Conservation (phyloP, 64 coral and sea anemone genomes). For the Trachythela sp. region DNA sequence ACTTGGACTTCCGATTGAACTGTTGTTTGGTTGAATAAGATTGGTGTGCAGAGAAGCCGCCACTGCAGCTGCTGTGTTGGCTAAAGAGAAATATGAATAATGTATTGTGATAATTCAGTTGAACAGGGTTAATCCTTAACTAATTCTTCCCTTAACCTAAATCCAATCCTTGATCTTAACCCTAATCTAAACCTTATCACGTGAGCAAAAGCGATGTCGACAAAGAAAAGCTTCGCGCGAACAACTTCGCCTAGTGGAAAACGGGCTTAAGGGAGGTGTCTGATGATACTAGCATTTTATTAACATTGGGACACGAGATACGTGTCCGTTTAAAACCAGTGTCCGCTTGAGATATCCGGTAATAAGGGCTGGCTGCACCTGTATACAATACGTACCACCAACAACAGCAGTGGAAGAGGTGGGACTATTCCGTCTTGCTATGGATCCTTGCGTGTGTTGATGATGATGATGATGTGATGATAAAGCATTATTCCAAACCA, state of each 20-base stretch:
- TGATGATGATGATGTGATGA: slow-evolving; percentile 30
- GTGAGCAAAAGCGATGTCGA: too few relatives aligned
- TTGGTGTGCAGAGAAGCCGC: slow-evolving; percentile 83
- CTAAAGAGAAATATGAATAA: slow-evolving; percentile 18
- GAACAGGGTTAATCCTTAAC: background rate
- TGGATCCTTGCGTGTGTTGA: background rate
- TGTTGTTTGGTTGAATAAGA: slow-evolving; percentile 46
- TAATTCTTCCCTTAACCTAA: background rate
- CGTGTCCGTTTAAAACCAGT: too few relatives aligned
- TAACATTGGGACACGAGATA: too few relatives aligned
- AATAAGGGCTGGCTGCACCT: too few relatives aligned
- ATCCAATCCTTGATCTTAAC: background rate
- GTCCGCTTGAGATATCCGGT: too few relatives aligned
- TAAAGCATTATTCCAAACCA: slow-evolving; percentile 79
- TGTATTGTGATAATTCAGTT: too few relatives aligned
- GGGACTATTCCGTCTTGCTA: background rate
- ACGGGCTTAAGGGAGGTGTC: too few relatives aligned
- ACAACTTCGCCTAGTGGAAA: too few relatives aligned
- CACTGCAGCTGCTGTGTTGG: slow-evolving; percentile 71
- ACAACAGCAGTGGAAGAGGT: background rate
- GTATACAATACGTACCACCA: background rate
- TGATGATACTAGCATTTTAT: too few relatives aligned
- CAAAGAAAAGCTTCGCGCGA: too few relatives aligned
- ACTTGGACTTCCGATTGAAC: slow-evolving; percentile 1
- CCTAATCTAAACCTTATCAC: too few relatives aligned